Percentiles rank a stretch among this genome's conserved stretches.
Evolutionary conservation across 2,797 vertebrate species (phyloP).

Genomic region (Tragelaphus oryx): DNA sequence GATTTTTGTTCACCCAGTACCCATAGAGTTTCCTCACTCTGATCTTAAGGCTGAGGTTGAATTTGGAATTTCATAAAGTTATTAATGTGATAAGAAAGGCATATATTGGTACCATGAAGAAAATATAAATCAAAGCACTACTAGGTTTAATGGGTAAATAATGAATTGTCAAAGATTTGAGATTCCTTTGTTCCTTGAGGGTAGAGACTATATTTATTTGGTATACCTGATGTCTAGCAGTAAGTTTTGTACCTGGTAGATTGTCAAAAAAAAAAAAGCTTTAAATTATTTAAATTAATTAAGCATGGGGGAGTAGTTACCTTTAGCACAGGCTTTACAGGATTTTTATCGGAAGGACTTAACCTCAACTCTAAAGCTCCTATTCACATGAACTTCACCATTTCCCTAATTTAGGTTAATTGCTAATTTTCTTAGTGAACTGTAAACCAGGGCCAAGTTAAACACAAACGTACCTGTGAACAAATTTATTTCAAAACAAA

Average conservation of each 20-base stretch:
- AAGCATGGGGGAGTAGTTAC: not conserved
- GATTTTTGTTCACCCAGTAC: not conserved
- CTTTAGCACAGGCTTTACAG: not conserved
- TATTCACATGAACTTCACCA: not conserved
- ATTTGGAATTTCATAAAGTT: not conserved
- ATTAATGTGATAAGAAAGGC: not conserved
- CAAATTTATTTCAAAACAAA: not conserved
- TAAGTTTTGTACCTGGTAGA: not conserved
- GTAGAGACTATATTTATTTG: not conserved
- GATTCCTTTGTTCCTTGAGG: not conserved
- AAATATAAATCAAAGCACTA: not conserved
- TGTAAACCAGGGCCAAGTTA: not conserved
- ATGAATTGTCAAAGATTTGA: not conserved
- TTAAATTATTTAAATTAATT: not conserved
- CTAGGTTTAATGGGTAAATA: not conserved
- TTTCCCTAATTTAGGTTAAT: not conserved
- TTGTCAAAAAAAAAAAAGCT: not conserved
- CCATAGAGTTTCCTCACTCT: not conserved
- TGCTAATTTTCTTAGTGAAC: constrained; percentile 23
- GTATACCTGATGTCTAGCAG: not conserved
- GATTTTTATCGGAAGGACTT: not conserved
- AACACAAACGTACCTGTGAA: not conserved
- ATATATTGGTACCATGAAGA: not conserved
- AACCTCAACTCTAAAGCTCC: not conserved
- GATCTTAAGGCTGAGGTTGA: not conserved